These are phyloP conservation scores for Xerus inauris DNA, from an alignment of 2,113 vertebrate genomes.

Conservation along the genomic window DNA sequence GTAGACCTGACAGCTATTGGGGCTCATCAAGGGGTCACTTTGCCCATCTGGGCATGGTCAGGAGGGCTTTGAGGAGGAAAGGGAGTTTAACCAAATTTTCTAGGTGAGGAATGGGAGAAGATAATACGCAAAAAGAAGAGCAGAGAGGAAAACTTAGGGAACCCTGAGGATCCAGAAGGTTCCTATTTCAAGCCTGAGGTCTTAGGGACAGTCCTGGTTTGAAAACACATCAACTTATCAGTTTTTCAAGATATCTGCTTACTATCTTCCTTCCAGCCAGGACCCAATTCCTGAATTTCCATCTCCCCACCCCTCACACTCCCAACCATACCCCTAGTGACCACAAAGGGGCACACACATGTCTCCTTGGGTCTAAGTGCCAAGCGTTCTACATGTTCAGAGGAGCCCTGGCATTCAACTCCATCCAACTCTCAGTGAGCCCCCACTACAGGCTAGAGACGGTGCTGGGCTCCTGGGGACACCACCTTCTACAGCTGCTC, in stretches of 20 bases:
- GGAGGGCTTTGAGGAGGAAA: neutral
- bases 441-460: too few relatives aligned
- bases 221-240: neutral
- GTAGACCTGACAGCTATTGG: rapidly evolving
- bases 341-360: neutral
- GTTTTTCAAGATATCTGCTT: neutral
- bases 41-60: too few relatives aligned
- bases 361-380: neutral
- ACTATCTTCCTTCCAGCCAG: neutral
- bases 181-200: neutral
- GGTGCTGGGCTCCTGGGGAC: neutral
- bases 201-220: neutral
- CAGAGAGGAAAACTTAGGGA: neutral
- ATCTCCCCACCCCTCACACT: neutral
- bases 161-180: neutral
- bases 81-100: neutral
- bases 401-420: neutral
- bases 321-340: neutral
- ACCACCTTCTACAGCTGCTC: neutral
- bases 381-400: neutral
- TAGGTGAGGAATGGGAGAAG: neutral
- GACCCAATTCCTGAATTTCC: neutral
- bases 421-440: neutral
- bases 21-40: neutral
- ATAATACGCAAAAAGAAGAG: neutral